Evolutionary conservation across 2,113 vertebrate genomes (phyloP).

Genomic region (Hylia prasina): DNA sequence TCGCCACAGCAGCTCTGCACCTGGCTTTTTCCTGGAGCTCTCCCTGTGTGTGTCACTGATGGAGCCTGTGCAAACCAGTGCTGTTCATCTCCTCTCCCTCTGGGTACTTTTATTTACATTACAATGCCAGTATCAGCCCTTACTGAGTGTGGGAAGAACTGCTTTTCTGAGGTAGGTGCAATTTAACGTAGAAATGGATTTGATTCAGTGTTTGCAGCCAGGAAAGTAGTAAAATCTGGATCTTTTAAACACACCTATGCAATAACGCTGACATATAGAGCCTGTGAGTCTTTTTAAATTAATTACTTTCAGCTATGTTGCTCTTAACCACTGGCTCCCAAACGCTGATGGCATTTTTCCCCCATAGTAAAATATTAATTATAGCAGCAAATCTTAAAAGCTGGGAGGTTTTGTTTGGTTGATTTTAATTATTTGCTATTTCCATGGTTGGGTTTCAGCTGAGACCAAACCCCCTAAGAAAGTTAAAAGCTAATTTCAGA

Average conservation of each 20-base stretch:
- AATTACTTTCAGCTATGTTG: not conserved
- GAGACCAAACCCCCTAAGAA: not conserved
- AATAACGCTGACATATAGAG: not conserved
- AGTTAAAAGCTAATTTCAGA: not conserved
- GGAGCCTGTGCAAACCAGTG: not conserved
- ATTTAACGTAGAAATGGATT: not conserved
- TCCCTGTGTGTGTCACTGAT: rapidly evolving
- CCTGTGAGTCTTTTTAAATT: not conserved
- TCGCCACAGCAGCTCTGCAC: not conserved
- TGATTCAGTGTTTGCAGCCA: not conserved
- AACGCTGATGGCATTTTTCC: not conserved
- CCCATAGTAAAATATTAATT: not conserved
- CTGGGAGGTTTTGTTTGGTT: not conserved
- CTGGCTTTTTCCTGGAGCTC: not conserved
- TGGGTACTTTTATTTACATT: not conserved
- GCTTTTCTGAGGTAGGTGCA: not conserved
- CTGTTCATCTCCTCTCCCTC: not conserved
- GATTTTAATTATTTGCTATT: not conserved
- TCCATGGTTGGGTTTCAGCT: not conserved
- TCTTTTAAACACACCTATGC: not conserved
- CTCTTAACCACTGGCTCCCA: not conserved
- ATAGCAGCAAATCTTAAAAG: not conserved
- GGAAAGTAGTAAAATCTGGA: not conserved
- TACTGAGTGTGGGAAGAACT: not conserved
- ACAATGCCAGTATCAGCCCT: not conserved